Evolutionary conservation across 2,888 invertebrate genomes (phyloP).

Genomic region (Sminthurinus aureus): DNA sequence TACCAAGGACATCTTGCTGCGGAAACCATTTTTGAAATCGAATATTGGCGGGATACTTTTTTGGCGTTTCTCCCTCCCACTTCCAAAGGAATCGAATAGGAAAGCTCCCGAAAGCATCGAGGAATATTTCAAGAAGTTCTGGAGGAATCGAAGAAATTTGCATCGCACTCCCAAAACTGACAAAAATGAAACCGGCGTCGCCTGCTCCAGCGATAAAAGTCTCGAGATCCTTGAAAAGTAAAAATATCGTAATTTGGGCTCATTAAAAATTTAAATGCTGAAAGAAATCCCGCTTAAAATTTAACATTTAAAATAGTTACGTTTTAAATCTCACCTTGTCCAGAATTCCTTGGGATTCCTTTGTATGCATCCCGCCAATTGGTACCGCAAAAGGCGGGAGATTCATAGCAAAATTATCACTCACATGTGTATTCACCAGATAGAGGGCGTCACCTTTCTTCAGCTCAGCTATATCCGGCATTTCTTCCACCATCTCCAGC

Average conservation of each 20-base stretch:
- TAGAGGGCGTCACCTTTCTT: neutral
- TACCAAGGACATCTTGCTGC: constrained; percentile 43
- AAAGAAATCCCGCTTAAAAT: neutral
- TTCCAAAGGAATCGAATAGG: constrained; percentile 29
- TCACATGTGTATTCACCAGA: neutral
- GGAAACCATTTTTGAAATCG: constrained; percentile 36
- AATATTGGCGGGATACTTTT: constrained; percentile 38
- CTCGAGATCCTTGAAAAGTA: neutral
- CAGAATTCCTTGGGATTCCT: neutral
- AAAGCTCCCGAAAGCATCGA: neutral
- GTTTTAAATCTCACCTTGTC: neutral
- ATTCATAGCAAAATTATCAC: constrained; percentile 1
- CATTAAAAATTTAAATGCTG: no score
- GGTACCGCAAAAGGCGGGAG: constrained; percentile 23
- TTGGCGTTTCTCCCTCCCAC: constrained; percentile 33
- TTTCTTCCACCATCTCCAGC: neutral
- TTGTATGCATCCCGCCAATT: constrained; percentile 18
- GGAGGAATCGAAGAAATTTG: neutral
- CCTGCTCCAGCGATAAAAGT: neutral
- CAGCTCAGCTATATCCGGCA: neutral
- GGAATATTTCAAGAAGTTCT: constrained; percentile 16
- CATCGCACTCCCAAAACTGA: constrained; percentile 48
- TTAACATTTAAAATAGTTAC: neutral
- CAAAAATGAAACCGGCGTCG: constrained; percentile 48
- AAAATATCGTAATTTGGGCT: neutral